These are phyloP conservation scores for Pterois miles DNA, from an alignment of 2,797 vertebrate species.

Conservation along the genomic window DNA sequence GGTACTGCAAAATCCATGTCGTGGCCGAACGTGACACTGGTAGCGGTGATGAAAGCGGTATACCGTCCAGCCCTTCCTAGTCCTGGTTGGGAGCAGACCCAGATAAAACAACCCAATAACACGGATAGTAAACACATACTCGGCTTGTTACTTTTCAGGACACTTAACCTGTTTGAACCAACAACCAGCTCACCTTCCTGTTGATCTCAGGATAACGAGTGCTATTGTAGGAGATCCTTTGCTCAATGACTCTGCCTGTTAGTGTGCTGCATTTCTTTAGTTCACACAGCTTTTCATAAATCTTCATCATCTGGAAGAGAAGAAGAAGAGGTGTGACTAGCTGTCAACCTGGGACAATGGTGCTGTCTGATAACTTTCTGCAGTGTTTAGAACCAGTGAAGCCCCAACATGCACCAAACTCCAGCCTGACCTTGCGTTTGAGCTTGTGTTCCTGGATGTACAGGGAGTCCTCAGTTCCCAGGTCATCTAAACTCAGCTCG, in stretches of 20 bases:
- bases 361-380: neutral
- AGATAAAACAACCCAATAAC: neutral
- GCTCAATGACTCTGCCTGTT: conserved; percentile 92
- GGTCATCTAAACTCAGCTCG: conserved; percentile 87
- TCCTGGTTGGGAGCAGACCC: neutral
- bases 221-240: conserved; percentile 84
- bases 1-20: too few species aligned
- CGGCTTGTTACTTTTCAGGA: neutral
- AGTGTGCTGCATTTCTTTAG: conserved; percentile 88
- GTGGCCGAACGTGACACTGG: too few species aligned
- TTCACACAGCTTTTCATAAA: conserved; percentile 91
- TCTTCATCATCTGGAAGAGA: conserved; percentile 86
- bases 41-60: too few species aligned
- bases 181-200: conserved; percentile 74
- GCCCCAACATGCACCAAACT: neutral
- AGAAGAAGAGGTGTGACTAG: neutral
- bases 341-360: fast-evolving
- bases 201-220: conserved; percentile 95
- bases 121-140: neutral
- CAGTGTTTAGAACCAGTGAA: neutral
- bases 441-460: conserved; percentile 94
- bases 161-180: neutral
- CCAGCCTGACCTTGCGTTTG: conserved; percentile 83
- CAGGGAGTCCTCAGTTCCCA: conserved; percentile 86
- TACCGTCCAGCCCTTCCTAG: too few species aligned